phyloP scores from a whole-genome alignment of 2,797 vertebrate genomes.

The Micropoecilia bifurca region DNA sequence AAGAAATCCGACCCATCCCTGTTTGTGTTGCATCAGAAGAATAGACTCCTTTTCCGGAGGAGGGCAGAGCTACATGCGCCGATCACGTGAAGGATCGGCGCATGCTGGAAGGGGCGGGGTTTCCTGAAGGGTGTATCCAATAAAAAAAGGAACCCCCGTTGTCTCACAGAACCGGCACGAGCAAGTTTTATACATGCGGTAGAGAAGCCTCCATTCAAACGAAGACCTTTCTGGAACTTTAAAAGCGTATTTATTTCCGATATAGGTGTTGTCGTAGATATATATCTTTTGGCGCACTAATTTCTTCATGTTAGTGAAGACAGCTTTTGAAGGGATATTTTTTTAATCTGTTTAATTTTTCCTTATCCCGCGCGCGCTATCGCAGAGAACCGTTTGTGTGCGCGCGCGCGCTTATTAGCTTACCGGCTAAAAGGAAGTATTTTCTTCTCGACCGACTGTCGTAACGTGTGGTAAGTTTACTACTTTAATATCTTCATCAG shows the following conservation, averaged over 20 bases:
- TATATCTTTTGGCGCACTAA: neutral
- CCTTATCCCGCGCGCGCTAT: constrained; percentile 71
- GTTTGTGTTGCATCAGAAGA: neutral
- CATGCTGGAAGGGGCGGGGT: constrained; percentile 24
- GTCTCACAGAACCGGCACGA: constrained; percentile 38
- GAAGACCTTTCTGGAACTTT: constrained; percentile 20
- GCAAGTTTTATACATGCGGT: constrained; percentile 39
- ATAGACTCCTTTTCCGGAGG: neutral
- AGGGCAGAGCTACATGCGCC: neutral
- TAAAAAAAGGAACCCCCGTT: constrained; percentile 35
- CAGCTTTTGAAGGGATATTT: constrained; percentile 22
- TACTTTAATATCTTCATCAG: rapidly evolving
- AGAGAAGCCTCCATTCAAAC: constrained; percentile 51
- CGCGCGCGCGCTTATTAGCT: constrained; percentile 70
- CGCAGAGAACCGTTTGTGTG: constrained; percentile 12
- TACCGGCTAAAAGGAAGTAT: constrained; percentile 31
- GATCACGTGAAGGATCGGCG: constrained; percentile 23
- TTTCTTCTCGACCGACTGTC: constrained; percentile 28
- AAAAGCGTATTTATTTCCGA: neutral
- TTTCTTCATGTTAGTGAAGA: neutral
- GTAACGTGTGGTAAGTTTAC: constrained; percentile 70
- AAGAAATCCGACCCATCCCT: neutral
- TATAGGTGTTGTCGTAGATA: neutral
- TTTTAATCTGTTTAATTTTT: neutral
- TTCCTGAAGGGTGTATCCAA: constrained; percentile 38